A percentile compares a stretch with the other conserved stretches of the same genome.
Evolutionary conservation across 1,140 invertebrate genomes (phyloP).

Genomic region (Danaus melanippus): DNA sequence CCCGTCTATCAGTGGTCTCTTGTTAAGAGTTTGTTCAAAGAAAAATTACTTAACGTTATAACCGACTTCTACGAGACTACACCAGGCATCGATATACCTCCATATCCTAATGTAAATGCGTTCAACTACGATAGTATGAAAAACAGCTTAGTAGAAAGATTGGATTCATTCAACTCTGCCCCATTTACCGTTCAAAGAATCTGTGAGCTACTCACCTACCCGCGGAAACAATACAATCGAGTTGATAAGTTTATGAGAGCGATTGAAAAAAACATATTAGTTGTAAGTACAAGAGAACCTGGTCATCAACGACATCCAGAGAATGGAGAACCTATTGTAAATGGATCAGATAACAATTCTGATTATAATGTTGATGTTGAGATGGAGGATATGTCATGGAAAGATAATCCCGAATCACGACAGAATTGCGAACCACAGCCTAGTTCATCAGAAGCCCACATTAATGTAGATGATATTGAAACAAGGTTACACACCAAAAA

Average conservation of each 20-base stretch:
- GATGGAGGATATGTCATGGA: conserved; percentile 78
- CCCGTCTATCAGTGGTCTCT: conserved; percentile 93
- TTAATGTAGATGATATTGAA: conserved; percentile 54
- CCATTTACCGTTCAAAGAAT: conserved; percentile 97
- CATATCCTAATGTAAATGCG: conserved; percentile 90
- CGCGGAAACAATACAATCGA: conserved; percentile 94
- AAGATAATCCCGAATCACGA: conserved; percentile 50
- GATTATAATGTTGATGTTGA: conserved; percentile 80
- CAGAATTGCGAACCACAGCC: conserved; percentile 52
- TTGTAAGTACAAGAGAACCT: conserved; percentile 95
- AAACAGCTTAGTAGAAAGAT: conserved; percentile 84
- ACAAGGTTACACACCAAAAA: conserved; percentile 45
- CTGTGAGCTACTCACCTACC: conserved; percentile 92
- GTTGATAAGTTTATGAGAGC: conserved; percentile 97
- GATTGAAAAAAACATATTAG: conserved; percentile 94
- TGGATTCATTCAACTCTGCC: conserved; percentile 89
- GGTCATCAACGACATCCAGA: conserved; percentile 75
- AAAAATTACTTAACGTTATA: conserved; percentile 90
- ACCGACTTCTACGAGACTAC: conserved; percentile 88
- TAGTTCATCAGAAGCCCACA: conserved; percentile 57
- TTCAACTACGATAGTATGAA: conserved; percentile 94
- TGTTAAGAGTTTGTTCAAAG: conserved; percentile 88
- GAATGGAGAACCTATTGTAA: conserved; percentile 77
- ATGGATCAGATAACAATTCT: conserved; percentile 73
- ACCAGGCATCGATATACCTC: conserved; percentile 81